A percentile compares a stretch with the other conserved stretches of the same genome.
Evolutionary conservation across 2,113 vertebrate genomes (phyloP).

Genomic region (Thinocorus orbignyianus): DNA sequence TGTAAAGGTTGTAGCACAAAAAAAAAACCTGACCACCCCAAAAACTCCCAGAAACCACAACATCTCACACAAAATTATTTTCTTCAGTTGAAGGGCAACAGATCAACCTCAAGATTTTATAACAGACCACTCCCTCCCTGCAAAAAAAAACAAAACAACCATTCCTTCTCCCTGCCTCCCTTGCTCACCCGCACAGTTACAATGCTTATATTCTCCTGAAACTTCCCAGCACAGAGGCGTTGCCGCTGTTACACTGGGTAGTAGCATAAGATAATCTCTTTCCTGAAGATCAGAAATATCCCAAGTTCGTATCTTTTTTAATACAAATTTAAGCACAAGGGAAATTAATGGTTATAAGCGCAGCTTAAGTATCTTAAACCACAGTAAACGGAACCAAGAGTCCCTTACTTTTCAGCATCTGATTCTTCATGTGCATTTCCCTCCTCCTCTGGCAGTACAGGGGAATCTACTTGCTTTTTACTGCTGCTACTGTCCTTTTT

Average conservation of each 20-base stretch:
- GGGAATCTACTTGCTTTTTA: background rate
- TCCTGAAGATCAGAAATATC: background rate
- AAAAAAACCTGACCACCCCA: background rate
- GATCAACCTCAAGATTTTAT: background rate
- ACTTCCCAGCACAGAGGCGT: background rate
- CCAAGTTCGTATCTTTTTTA: rapidly evolving
- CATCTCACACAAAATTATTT: background rate
- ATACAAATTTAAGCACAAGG: background rate
- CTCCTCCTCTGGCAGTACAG: background rate
- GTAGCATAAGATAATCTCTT: background rate
- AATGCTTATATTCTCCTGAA: background rate
- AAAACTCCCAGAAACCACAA: background rate
- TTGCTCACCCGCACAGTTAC: background rate
- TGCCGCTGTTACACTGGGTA: background rate
- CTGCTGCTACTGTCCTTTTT: background rate
- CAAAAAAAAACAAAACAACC: background rate
- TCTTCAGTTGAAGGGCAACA: background rate
- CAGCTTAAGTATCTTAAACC: background rate
- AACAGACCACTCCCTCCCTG: rapidly evolving
- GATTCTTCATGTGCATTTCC: no score
- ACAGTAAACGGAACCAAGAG: rapidly evolving
- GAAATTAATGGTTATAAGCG: background rate
- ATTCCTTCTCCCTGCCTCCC: no score
- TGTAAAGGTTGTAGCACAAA: background rate
- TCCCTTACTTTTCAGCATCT: background rate